Evolutionary conservation across 2,113 vertebrate genomes (phyloP).

Genomic region (Parus major): DNA sequence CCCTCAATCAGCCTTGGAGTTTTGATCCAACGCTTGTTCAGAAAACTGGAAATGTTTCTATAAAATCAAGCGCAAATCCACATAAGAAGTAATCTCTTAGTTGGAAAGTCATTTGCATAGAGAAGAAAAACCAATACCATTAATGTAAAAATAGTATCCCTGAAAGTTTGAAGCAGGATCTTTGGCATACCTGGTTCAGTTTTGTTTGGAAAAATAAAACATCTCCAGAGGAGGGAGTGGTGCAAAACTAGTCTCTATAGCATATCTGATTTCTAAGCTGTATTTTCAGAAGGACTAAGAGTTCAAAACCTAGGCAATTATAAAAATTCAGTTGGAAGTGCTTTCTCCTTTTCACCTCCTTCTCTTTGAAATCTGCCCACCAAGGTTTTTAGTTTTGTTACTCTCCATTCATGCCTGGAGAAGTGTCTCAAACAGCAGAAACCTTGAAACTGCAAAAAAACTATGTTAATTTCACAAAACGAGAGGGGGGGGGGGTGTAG

Average conservation of each 20-base stretch:
- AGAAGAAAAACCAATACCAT: background rate
- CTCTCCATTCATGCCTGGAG: background rate
- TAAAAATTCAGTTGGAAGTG: background rate
- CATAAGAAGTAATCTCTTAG: background rate
- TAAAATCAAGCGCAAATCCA: background rate
- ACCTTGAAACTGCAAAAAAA: background rate
- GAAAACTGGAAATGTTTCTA: background rate
- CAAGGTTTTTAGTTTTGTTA: background rate
- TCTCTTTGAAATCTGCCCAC: background rate
- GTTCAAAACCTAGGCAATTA: background rate
- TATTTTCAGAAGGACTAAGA: background rate
- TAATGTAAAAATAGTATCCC: background rate
- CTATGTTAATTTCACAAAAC: background rate
- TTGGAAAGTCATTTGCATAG: background rate
- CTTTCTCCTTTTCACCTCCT: background rate
- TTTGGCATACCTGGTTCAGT: background rate
- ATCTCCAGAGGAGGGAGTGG: background rate
- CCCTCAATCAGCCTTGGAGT: background rate
- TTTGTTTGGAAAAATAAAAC: background rate
- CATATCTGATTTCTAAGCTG: background rate
- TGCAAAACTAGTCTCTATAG: background rate
- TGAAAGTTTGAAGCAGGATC: background rate
- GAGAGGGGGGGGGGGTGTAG: rapidly evolving
- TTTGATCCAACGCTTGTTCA: background rate
- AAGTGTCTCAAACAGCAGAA: background rate